A percentile compares a stretch with the other conserved stretches of the same genome.
phyloP scores from a whole-genome alignment of 2,113 vertebrate genomes.

The Seriola dumerili region DNA sequence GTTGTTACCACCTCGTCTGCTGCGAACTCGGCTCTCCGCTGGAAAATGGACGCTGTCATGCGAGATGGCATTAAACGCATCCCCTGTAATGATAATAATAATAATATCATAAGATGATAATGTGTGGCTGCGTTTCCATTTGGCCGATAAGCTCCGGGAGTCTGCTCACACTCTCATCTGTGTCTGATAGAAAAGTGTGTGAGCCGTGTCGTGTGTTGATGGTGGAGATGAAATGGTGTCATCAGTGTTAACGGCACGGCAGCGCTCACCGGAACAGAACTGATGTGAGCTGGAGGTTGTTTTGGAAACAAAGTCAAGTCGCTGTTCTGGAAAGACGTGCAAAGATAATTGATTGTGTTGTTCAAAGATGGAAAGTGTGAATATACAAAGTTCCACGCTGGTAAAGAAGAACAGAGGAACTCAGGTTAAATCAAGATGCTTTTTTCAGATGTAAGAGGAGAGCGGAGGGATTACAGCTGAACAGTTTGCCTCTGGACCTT shows the following conservation, averaged over 20 bases:
- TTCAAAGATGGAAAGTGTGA: slow-evolving; percentile 18
- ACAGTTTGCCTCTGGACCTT: too few relatives aligned
- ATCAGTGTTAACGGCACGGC: not conserved
- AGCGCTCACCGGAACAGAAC: not conserved
- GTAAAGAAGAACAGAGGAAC: not conserved
- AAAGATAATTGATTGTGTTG: slow-evolving; percentile 31
- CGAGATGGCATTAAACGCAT: slow-evolving; percentile 51
- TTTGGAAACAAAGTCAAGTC: slow-evolving; percentile 51
- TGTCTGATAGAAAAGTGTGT: slow-evolving; percentile 49
- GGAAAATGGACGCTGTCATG: slow-evolving; percentile 48
- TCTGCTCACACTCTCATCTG: slow-evolving; percentile 32
- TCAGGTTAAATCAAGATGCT: too few relatives aligned
- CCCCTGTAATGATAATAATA: slow-evolving; percentile 48
- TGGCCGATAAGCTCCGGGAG: slow-evolving; percentile 42
- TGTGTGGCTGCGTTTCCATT: slow-evolving; percentile 47
- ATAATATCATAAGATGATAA: slow-evolving; percentile 55
- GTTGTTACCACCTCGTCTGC: slow-evolving; percentile 50
- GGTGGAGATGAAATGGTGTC: not conserved
- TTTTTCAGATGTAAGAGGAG: too few relatives aligned
- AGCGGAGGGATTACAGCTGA: too few relatives aligned
- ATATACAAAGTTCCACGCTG: not conserved
- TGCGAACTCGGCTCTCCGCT: slow-evolving; percentile 23
- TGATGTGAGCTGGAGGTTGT: slow-evolving; percentile 21
- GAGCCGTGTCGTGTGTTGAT: slow-evolving; percentile 33
- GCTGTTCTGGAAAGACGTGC: not conserved